Conservation (phyloP, 2,888 invertebrate species). For the Ischnus inquisitorius region DNA sequence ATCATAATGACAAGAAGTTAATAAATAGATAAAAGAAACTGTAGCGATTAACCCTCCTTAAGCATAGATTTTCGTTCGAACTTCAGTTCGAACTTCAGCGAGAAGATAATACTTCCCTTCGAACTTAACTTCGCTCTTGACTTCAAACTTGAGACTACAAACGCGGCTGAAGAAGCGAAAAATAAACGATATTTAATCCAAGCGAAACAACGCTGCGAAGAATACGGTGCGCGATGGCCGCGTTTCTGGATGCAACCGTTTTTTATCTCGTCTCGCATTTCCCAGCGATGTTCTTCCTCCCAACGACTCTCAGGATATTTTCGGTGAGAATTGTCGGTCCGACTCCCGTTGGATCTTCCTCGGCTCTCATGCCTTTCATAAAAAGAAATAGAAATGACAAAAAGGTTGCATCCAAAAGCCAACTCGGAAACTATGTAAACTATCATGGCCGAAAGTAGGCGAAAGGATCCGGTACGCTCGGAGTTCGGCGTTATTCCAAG, state of each 20-base stretch:
- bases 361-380: neutral
- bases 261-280: neutral
- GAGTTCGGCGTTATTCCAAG: slow-evolving; percentile 37
- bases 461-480: slow-evolving; percentile 17
- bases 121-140: too few relatives aligned
- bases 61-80: too few relatives aligned
- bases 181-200: neutral
- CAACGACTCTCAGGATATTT: slow-evolving; percentile 2
- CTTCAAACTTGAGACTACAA: too few relatives aligned
- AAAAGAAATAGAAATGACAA: neutral
- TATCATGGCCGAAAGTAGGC: neutral
- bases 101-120: too few relatives aligned
- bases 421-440: neutral
- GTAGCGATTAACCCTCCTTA: too few relatives aligned
- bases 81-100: too few relatives aligned
- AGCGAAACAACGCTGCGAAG: neutral
- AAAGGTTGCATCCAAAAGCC: slow-evolving; percentile 21
- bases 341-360: neutral
- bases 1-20: too few relatives aligned
- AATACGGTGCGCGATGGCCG: neutral
- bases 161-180: neutral
- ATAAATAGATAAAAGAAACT: too few relatives aligned
- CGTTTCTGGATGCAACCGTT: neutral
- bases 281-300: neutral
- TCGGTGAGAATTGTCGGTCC: neutral